These are phyloP conservation scores for Zeuzera pyrina DNA, from an alignment of 2,888 invertebrate species.

Conservation along the genomic window DNA sequence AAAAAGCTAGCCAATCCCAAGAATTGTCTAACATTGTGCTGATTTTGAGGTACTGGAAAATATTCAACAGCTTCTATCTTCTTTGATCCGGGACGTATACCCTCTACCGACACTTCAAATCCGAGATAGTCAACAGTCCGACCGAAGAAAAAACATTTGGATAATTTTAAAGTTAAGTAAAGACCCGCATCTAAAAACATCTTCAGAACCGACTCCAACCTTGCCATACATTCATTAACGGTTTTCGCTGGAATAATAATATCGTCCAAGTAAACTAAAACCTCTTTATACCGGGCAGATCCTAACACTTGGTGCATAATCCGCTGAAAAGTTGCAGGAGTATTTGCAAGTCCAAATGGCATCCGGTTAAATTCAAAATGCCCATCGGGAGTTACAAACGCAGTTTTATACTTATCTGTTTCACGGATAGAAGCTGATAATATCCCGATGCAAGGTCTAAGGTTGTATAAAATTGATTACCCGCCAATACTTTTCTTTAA, in stretches of 20 bases:
- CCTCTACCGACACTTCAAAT: constrained; percentile 9
- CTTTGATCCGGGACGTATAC: constrained; percentile 10
- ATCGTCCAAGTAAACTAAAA: constrained; percentile 3
- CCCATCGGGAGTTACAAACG: constrained; percentile 4
- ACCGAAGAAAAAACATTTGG: constrained; percentile 13
- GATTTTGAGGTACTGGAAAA: constrained; percentile 11
- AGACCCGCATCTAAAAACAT: constrained; percentile 8
- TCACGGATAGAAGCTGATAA: constrained; percentile 3
- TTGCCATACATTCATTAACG: not conserved
- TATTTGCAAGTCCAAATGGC: too few relatives aligned
- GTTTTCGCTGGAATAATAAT: constrained; percentile 1
- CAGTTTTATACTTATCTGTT: constrained; percentile 1
- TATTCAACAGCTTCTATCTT: constrained; percentile 13
- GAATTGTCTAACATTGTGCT: constrained; percentile 12
- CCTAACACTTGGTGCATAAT: constrained; percentile 5
- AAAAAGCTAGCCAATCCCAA: too few relatives aligned
- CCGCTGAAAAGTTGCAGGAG: constrained; percentile 5
- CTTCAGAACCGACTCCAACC: constrained; percentile 1
- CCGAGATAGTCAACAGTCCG: constrained; percentile 11
- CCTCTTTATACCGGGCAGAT: not conserved
- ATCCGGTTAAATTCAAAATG: constrained; percentile 5
- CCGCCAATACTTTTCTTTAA: constrained; percentile 8
- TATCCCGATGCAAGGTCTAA: constrained; percentile 9
- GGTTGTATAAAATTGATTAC: constrained; percentile 1
- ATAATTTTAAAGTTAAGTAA: constrained; percentile 12